phyloP scores from a whole-genome alignment of 2,113 vertebrate species.

The Seriola aureovittata region DNA sequence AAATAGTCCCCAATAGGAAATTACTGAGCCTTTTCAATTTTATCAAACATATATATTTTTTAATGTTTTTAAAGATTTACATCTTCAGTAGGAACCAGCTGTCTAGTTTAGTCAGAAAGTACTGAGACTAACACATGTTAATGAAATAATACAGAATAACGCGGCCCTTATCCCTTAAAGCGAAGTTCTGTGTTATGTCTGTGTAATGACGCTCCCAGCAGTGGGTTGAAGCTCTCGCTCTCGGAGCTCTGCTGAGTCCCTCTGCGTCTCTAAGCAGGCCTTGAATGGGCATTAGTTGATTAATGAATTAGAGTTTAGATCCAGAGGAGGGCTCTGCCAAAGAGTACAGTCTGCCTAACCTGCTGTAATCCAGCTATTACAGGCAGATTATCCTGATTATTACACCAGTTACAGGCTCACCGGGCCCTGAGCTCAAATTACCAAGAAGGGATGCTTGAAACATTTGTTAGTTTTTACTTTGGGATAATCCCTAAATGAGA shows the following conservation, averaged over 20 bases:
- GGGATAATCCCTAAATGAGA: slow-evolving; percentile 69
- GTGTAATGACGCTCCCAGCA: background rate
- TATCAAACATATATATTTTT: no score
- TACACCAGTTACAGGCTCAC: slow-evolving; percentile 18
- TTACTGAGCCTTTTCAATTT: no score
- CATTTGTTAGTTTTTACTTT: slow-evolving; percentile 38
- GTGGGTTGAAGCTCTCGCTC: slow-evolving; percentile 2
- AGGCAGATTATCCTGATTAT: slow-evolving; percentile 73
- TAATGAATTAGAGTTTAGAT: slow-evolving; percentile 64
- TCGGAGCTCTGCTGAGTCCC: slow-evolving; percentile 21
- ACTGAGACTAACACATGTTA: no score
- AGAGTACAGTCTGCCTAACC: slow-evolving; percentile 40
- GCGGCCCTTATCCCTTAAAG: no score
- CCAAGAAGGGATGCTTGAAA: slow-evolving; percentile 2
- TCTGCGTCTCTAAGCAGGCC: slow-evolving; percentile 32
- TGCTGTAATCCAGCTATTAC: slow-evolving; percentile 73
- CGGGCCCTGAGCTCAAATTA: slow-evolving; percentile 52
- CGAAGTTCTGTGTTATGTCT: no score
- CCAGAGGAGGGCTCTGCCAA: slow-evolving; percentile 34
- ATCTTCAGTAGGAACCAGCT: no score
- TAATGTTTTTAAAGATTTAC: no score
- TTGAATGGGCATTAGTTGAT: slow-evolving; percentile 56
- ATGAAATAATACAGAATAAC: no score
- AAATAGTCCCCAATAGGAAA: no score
- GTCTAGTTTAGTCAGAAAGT: no score